Percentiles rank a stretch among this genome's conserved stretches.
phyloP scores from a whole-genome alignment of 2,888 invertebrate genomes.

The Anarsia innoxiella region DNA sequence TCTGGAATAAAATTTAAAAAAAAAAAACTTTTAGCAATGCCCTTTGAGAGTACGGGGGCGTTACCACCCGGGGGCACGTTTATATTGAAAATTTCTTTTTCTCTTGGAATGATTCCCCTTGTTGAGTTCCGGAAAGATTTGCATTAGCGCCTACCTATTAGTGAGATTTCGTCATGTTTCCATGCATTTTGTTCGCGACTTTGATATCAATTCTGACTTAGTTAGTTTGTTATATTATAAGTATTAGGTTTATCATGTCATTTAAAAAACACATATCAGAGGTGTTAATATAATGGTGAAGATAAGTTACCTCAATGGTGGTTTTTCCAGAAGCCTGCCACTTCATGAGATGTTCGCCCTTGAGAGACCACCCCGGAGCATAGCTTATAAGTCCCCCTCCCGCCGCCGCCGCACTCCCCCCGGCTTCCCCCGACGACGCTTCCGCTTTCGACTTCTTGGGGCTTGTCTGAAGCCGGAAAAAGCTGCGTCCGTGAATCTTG shows the following conservation, averaged over 20 bases:
- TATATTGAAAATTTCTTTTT: constrained; percentile 70
- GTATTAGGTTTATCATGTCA: no score
- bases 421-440: constrained; percentile 30
- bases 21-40: background rate
- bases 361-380: constrained; percentile 77
- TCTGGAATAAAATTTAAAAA: constrained; percentile 3
- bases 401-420: constrained; percentile 31
- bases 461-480: constrained; percentile 71
- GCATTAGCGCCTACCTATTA: no score
- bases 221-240: no score
- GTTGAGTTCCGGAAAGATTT: no score
- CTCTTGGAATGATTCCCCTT: no score
- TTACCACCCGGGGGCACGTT: constrained; percentile 58
- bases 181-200: no score
- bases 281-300: background rate
- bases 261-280: background rate
- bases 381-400: constrained; percentile 74
- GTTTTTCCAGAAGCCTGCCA: constrained; percentile 77
- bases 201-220: no score
- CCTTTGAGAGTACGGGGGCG: constrained; percentile 16
- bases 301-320: constrained; percentile 68
- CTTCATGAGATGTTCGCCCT: constrained; percentile 77
- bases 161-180: no score
- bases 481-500: constrained; percentile 65
- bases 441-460: constrained; percentile 68